Base-by-base conservation (phyloP, 2,113 vertebrate species). In the Muntiacus reevesi region DNA sequence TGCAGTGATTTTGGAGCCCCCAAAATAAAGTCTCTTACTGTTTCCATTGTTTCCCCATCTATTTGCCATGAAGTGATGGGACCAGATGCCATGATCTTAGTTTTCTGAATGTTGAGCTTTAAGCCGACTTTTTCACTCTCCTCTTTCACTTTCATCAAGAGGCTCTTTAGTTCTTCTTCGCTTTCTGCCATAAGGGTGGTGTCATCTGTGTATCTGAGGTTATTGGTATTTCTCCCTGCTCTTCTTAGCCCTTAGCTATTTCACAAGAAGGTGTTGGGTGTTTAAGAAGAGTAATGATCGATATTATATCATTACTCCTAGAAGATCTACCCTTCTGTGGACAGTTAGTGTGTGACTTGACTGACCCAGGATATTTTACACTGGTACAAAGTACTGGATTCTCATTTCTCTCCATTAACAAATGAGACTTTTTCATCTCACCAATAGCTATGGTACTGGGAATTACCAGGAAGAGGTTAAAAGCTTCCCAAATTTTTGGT, bases 331-430 rank as follows among this genome's bases (percentile, higher is more conserved):
- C 4, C 16, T 3, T 76, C 23, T 89, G 30, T 82, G 50, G 76
- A 92, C 36, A 87, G 52, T 85, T 79, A 79, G 17, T 88, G 60
- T 25, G 52, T 88, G 28, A 33, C 45, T 13, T 64, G 50, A 87
- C 50, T 91, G 9, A 50, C 59, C 55, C 79, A 87, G 87, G 16
- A 91, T 87, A 87, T 89, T 89, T n/a, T 90, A 10, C 36, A 94
- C 60, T 89, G 43, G 67, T 28, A n/a, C 57, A 90, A 94, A 89
- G 50, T 74, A 89, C 30, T 85, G 28, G 27, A 11, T 88, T 85
- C 82, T 88, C 59, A 92, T 85, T 87, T 95, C 17, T 96, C n/a
- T 96, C 55, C 19, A 64, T 84, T 84, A 89, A 92, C 7, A 83
- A 93, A 23, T 15, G 9, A 43, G 25, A 79, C 40, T n/a, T 93